Base-by-base conservation (phyloP, 2,888 invertebrate species). In the Cremastobaeus sp. region DNA sequence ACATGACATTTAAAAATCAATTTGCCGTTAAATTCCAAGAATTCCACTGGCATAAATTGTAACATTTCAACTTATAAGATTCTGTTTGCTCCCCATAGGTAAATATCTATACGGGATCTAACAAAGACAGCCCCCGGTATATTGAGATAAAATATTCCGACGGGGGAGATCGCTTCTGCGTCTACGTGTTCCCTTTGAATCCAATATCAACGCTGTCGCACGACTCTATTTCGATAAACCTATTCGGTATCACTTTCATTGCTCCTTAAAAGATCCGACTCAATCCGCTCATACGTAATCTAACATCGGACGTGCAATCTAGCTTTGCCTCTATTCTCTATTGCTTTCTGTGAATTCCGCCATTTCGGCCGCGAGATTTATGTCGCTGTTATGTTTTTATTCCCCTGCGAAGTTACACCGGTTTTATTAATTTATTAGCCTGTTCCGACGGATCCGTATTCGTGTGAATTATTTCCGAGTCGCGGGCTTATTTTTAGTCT, bases 201-300 rank as follows among this genome's bases (percentile, higher is more conserved):
- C 30, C 11, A 11, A 54, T 39, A 28, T 11, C 20, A 18, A 37
- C 25, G 6, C 14, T 6, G 15, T 25, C 12, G 6, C 15, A n/a
- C n/a, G 25, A 21, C 12, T 34, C 41, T 54, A 39, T 54, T 54
- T 54, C 39, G 39, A 54, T 41, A 54, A 39, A 54, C 39, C 35
- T 54, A 54, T 28, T 54, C 6, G 28, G n/a, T 28, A 39, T 54
- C 52, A 20, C 18, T 35, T 39, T n/a, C 37, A 39, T 30, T 39
- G 12, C 34, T 18, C 12, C 30, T 54, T 12, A 12, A 8, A n/a
- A 55, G 17, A 39, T 54, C 9, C 43, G 41, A 12, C 12, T n/a
- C 54, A 20, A 41, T 43, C 32, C 34, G 39, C 21, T 34, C 39
- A 14, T 25, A 45, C 11, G 34, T 45, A 57, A 57, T 45, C 34